Conservation (phyloP, 2,888 invertebrate genomes). For the Keiferia lycopersicella region DNA sequence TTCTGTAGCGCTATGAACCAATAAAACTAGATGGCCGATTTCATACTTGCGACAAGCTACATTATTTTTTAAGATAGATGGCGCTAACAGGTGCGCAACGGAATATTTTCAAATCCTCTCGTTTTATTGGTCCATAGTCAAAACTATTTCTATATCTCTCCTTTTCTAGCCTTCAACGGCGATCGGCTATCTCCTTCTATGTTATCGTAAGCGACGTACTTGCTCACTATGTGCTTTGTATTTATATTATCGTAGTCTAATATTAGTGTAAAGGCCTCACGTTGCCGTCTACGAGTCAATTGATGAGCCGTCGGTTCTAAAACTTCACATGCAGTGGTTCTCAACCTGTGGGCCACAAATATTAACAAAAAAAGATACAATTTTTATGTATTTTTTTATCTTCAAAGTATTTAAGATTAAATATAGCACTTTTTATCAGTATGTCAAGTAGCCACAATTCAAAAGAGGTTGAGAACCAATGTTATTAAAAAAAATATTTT, state of each 20-base stretch:
- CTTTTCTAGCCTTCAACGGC: conserved; percentile 38
- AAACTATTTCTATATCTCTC: conserved; percentile 37
- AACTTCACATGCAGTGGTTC: conserved; percentile 46
- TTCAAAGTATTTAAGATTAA: background rate
- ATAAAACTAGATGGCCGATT: background rate
- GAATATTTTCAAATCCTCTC: conserved; percentile 6
- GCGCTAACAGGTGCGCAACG: conserved; percentile 6
- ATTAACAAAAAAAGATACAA: background rate
- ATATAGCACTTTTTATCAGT: background rate
- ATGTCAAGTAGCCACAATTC: background rate
- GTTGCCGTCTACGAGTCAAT: conserved; percentile 69
- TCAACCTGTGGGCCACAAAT: background rate
- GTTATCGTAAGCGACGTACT: conserved; percentile 57
- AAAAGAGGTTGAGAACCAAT: background rate
- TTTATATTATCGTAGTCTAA: conserved; percentile 61
- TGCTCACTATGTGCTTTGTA: conserved; percentile 76
- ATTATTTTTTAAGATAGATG: background rate
- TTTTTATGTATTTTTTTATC: background rate
- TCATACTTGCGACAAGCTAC: background rate
- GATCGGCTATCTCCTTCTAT: conserved; percentile 46
- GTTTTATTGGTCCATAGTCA: conserved; percentile 34
- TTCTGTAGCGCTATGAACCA: conserved; percentile 23
- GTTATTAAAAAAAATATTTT: conserved; percentile 60
- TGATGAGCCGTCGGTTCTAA: conserved; percentile 64
- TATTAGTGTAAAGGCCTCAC: conserved; percentile 46